These are phyloP conservation scores for Paradoxurus hermaphroditus DNA, from an alignment of 2,113 vertebrate genomes.

Conservation along the genomic window DNA sequence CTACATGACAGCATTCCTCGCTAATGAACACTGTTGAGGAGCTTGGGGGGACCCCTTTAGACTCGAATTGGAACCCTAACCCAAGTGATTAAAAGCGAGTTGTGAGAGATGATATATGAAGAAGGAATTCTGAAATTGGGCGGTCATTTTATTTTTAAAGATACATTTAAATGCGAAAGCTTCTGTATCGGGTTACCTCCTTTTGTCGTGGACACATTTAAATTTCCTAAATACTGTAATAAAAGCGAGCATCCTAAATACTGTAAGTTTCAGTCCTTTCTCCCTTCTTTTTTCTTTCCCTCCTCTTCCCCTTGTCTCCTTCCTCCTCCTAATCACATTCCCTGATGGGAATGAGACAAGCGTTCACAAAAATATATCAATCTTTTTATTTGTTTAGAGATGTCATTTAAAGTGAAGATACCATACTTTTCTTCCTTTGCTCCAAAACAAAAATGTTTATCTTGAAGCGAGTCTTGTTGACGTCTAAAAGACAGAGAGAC, in stretches of 20 bases:
- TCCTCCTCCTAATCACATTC: background rate
- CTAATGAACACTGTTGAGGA: background rate
- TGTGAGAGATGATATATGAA: background rate
- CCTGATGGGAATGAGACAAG: background rate
- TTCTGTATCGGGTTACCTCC: background rate
- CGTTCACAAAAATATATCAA: background rate
- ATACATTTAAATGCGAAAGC: background rate
- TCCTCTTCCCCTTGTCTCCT: background rate
- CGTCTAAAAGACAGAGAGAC: slow-evolving; percentile 12
- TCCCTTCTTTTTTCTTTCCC: background rate
- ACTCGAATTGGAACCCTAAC: background rate
- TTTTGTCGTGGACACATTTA: slow-evolving; percentile 2
- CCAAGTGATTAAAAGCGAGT: background rate
- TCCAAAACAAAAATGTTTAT: slow-evolving; percentile 20
- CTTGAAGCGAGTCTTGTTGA: slow-evolving; percentile 29
- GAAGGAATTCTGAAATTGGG: background rate
- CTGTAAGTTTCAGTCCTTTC: background rate
- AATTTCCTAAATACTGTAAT: slow-evolving; percentile 23
- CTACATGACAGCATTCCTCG: background rate
- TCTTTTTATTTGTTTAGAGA: slow-evolving; percentile 21
- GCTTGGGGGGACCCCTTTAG: background rate
- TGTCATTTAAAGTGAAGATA: background rate
- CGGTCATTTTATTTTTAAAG: slow-evolving; percentile 31
- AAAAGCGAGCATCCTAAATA: background rate
- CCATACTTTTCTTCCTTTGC: slow-evolving; percentile 29